A percentile compares a stretch with the other conserved stretches of the same genome.
These are phyloP conservation scores for Alcedo atthis DNA, from an alignment of 2,797 vertebrate genomes.

Conservation along the genomic window DNA sequence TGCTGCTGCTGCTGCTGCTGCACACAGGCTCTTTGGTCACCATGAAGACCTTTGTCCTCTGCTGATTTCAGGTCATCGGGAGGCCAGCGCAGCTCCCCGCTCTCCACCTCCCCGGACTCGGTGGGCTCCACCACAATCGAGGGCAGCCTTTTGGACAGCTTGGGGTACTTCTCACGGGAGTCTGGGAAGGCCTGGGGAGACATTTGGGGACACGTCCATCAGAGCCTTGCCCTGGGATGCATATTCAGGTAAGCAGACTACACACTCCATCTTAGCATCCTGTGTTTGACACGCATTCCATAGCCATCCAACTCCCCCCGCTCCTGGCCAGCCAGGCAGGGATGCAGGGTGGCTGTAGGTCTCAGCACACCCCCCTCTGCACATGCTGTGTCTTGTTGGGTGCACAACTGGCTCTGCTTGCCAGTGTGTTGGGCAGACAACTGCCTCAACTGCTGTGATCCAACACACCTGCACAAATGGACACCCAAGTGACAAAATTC, in stretches of 20 bases:
- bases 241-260: not conserved
- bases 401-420: not conserved
- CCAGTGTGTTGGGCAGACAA: fast-evolving
- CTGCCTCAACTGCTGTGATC: not conserved
- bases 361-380: not conserved
- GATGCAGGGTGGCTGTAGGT: not conserved
- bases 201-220: not conserved
- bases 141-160: constrained; percentile 88
- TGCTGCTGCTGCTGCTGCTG: constrained; percentile 63
- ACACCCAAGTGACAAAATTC: not conserved
- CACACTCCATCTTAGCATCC: not conserved
- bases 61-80: constrained; percentile 84
- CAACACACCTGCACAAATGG: fast-evolving
- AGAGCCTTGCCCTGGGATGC: not conserved
- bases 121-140: constrained; percentile 91
- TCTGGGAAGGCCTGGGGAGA: constrained; percentile 84
- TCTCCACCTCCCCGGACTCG: constrained; percentile 87
- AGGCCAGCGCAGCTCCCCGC: constrained; percentile 91
- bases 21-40: constrained; percentile 68
- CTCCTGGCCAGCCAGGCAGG: fast-evolving
- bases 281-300: not conserved
- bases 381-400: not conserved
- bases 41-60: constrained; percentile 74
- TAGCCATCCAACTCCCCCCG: not conserved
- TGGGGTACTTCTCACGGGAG: constrained; percentile 86